Percentiles rank a stretch among this genome's conserved stretches.
Evolutionary conservation across 92 coral and sea anemone species (phyloP).

Genomic region (Phenganax marumi): DNA sequence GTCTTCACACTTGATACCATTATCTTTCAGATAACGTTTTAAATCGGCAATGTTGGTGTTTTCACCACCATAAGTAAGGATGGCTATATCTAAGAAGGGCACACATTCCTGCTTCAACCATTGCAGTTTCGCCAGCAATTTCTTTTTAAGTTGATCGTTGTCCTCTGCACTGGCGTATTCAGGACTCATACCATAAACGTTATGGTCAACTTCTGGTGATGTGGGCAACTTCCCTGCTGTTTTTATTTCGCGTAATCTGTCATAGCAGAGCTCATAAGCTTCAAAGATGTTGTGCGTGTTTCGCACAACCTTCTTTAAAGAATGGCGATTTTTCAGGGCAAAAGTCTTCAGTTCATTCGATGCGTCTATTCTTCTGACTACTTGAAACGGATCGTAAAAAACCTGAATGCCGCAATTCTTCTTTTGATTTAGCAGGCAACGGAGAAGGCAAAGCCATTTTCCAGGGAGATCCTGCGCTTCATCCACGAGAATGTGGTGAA

Average conservation of each 20-base stretch:
- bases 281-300: slow-evolving; percentile 8
- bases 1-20: background rate
- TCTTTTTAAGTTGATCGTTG: background rate
- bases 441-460: slow-evolving; percentile 30
- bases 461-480: slow-evolving; percentile 55
- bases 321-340: too few relatives aligned
- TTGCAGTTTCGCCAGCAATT: background rate
- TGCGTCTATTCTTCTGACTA: background rate
- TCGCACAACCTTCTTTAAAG: background rate
- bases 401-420: slow-evolving; percentile 4
- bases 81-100: slow-evolving; percentile 21
- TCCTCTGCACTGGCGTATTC: background rate
- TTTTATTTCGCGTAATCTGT: background rate
- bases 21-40: background rate
- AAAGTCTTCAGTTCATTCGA: too few relatives aligned
- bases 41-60: background rate
- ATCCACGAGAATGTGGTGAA: slow-evolving; percentile 46
- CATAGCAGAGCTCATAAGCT: slow-evolving; percentile 2
- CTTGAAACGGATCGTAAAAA: slow-evolving; percentile 29
- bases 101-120: background rate
- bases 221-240: background rate
- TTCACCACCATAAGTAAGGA: slow-evolving; percentile 7
- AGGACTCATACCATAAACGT: slow-evolving; percentile 15
- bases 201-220: slow-evolving; percentile 8
- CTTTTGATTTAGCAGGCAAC: background rate